Conservation (phyloP, 2,113 vertebrate species). For the Alces alces region DNA sequence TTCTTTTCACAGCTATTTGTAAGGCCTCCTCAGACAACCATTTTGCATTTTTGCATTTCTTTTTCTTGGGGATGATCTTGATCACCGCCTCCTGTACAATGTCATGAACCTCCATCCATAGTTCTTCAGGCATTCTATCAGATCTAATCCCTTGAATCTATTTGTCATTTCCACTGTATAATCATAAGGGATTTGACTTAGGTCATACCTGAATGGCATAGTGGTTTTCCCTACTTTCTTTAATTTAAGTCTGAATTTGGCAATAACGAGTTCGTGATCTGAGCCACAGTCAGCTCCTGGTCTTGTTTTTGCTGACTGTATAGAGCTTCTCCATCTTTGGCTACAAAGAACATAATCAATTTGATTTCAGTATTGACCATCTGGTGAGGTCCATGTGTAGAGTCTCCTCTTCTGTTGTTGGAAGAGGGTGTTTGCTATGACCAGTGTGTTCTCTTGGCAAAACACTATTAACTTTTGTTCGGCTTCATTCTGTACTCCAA, state of each 20-base stretch:
- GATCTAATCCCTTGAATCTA: neutral
- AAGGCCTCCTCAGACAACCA: neutral
- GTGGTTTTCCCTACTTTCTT: neutral
- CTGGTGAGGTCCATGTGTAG: neutral
- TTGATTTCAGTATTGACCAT: neutral
- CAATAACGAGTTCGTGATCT: neutral
- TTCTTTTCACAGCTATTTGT: neutral
- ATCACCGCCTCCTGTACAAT: neutral
- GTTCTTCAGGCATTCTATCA: neutral
- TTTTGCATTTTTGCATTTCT: neutral
- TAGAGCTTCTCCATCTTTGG: neutral
- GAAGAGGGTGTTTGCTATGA: neutral
- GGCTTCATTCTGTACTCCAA: neutral
- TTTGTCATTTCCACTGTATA: neutral
- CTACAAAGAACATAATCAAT: neutral
- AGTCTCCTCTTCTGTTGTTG: neutral
- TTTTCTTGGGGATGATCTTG: neutral
- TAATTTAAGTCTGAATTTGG: neutral
- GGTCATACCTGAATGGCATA: neutral
- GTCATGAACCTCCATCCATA: neutral
- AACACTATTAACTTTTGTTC: neutral
- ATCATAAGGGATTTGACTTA: neutral
- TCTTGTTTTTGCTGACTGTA: neutral
- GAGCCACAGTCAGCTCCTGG: neutral
- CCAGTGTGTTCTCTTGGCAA: neutral